Evolutionary conservation across 2,888 invertebrate genomes (phyloP).

Genomic region (Philereme transversata): DNA sequence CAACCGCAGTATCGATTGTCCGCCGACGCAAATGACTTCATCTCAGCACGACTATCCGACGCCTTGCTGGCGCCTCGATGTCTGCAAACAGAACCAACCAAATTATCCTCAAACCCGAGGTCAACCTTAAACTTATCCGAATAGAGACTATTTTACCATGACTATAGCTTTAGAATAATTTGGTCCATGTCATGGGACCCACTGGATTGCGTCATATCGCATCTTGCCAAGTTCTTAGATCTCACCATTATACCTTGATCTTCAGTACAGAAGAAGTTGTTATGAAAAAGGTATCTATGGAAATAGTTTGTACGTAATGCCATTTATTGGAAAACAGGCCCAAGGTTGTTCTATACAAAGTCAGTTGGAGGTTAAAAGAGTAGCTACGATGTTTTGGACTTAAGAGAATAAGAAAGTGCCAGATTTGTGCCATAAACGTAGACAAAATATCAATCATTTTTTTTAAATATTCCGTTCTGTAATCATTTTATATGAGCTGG

Average conservation of each 20-base stretch:
- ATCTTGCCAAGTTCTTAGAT: slow-evolving; percentile 53
- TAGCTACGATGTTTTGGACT: slow-evolving; percentile 17
- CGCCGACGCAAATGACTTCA: slow-evolving; percentile 42
- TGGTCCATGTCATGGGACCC: slow-evolving; percentile 44
- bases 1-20: slow-evolving; percentile 22
- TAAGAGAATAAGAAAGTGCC: background rate
- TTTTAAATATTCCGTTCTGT: no score
- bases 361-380: slow-evolving; percentile 42
- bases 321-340: slow-evolving; percentile 48
- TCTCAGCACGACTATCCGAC: slow-evolving; percentile 47
- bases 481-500: no score
- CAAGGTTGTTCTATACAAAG: slow-evolving; percentile 52
- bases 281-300: slow-evolving; percentile 35
- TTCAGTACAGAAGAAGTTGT: slow-evolving; percentile 24
- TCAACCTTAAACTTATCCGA: slow-evolving; percentile 15
- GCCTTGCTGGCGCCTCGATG: slow-evolving; percentile 52
- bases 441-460: no score
- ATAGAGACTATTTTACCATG: slow-evolving; percentile 36
- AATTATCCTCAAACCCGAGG: slow-evolving; percentile 23
- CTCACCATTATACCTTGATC: slow-evolving; percentile 49
- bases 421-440: background rate
- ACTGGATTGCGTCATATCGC: slow-evolving; percentile 58
- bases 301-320: slow-evolving; percentile 41
- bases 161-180: background rate
- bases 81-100: slow-evolving; percentile 51